These are phyloP conservation scores for Theodoxus fluviatilis DNA, from an alignment of 2,888 invertebrate species.

Conservation along the genomic window DNA sequence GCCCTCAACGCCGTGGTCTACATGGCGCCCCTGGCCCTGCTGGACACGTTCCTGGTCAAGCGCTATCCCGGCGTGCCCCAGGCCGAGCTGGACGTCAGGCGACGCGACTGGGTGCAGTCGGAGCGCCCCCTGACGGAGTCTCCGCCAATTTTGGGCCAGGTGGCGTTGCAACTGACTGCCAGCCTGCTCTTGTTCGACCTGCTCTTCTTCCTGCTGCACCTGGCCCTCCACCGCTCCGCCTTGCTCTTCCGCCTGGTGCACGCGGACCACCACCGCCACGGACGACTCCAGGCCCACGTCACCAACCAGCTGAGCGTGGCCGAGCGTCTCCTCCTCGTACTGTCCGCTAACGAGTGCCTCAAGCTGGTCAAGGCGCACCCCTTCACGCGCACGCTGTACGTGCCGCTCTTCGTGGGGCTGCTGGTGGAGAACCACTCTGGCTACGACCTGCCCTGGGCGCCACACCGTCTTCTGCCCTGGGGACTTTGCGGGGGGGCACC, in stretches of 20 bases:
- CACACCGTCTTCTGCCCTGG: conserved; percentile 50
- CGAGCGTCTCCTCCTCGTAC: conserved; percentile 47
- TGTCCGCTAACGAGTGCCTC: conserved; percentile 54
- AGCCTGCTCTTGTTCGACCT: conserved; percentile 51
- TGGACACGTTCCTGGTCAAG: conserved; percentile 55
- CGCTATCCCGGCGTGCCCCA: conserved; percentile 48
- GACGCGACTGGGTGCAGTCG: conserved; percentile 43
- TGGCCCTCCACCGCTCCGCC: conserved; percentile 44
- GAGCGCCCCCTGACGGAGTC: conserved; percentile 46
- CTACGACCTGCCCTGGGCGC: conserved; percentile 56
- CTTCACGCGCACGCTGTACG: conserved; percentile 49
- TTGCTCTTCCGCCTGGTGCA: conserved; percentile 53
- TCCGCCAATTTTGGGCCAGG: conserved; percentile 40
- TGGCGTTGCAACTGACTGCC: conserved; percentile 40
- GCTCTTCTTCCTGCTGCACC: conserved; percentile 51
- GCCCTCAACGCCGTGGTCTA: conserved; percentile 42
- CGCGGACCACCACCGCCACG: conserved; percentile 54
- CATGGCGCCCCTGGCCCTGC: conserved; percentile 44
- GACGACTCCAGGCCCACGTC: conserved; percentile 47
- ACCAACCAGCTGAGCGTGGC: conserved; percentile 52
- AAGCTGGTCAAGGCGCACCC: conserved; percentile 52
- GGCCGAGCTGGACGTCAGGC: conserved; percentile 37
- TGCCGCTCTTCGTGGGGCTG: conserved; percentile 50
- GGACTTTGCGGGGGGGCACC: conserved; percentile 47
- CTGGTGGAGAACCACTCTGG: conserved; percentile 56